These are phyloP conservation scores for Nyctibius grandis DNA, from an alignment of 2,797 vertebrate genomes.

Conservation along the genomic window DNA sequence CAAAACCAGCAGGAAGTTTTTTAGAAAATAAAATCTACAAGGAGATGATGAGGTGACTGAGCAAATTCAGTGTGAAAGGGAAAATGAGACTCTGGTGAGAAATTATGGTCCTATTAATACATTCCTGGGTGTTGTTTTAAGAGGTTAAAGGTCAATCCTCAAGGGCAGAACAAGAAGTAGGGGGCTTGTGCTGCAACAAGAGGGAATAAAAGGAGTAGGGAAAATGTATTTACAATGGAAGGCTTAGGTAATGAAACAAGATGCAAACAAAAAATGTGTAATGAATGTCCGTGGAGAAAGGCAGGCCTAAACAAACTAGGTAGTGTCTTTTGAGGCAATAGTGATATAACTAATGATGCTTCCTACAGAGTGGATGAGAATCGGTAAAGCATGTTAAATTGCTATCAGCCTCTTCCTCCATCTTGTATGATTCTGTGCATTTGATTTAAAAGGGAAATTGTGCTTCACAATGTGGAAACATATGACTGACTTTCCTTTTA, in stretches of 20 bases:
- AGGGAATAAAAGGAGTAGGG: neutral
- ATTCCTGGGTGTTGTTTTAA: neutral
- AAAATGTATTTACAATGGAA: neutral
- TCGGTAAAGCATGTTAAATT: neutral
- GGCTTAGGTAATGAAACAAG: neutral
- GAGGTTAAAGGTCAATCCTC: neutral
- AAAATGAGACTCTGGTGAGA: neutral
- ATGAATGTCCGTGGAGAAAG: neutral
- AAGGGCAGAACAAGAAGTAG: neutral
- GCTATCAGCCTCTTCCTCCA: neutral
- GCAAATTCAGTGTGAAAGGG: neutral
- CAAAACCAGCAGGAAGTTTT: neutral
- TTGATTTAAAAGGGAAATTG: slow-evolving; percentile 5
- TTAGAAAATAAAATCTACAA: neutral
- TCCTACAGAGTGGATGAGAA: neutral
- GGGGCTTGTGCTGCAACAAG: neutral
- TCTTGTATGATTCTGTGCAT: neutral
- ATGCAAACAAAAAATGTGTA: neutral
- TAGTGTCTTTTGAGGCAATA: neutral
- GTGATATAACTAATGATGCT: neutral
- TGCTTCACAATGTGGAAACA: neutral
- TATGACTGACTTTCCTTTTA: neutral
- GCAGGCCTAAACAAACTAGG: neutral
- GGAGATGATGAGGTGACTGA: neutral
- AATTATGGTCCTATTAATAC: neutral